Percentiles rank a stretch among this genome's conserved stretches.
Conservation (phyloP, 2,888 invertebrate species). For the Sinentomon sp. region DNA sequence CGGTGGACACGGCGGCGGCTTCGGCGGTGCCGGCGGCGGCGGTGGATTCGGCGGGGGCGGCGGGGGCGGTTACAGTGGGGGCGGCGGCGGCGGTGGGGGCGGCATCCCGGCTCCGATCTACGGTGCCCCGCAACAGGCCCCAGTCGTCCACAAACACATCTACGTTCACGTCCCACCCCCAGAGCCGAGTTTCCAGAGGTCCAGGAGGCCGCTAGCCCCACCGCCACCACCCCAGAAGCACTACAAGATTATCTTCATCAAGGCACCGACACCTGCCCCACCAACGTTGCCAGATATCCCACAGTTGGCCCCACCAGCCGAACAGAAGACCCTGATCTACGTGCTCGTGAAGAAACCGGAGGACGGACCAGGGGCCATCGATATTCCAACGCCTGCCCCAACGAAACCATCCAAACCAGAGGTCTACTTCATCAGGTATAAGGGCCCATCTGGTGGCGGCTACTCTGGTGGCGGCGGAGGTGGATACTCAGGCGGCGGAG, state of each 20-base stretch:
- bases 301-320: conserved; percentile 14
- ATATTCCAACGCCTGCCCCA: conserved; percentile 43
- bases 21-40: conserved; percentile 8
- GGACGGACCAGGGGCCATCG: conserved; percentile 46
- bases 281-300: conserved; percentile 16
- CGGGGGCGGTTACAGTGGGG: conserved; percentile 5
- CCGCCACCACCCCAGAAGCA: conserved; percentile 27
- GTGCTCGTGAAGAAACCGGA: conserved; percentile 69
- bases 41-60: conserved; percentile 7
- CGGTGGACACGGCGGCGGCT: not conserved
- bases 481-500: conserved; percentile 10
- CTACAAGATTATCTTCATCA: conserved; percentile 72
- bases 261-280: conserved; percentile 21
- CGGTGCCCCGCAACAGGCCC: conserved; percentile 34
- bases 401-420: conserved; percentile 67
- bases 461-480: not conserved
- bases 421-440: conserved; percentile 67
- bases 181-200: conserved; percentile 40
- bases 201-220: conserved; percentile 32
- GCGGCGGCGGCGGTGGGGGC: conserved; percentile 5
- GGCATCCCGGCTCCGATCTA: conserved; percentile 14
- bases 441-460: conserved; percentile 23
- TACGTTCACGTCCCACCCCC: conserved; percentile 73
- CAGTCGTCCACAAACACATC: conserved; percentile 58
- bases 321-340: conserved; percentile 24